Base-by-base conservation (phyloP, 2,113 vertebrate species). In the Amblyornis subalaris region DNA sequence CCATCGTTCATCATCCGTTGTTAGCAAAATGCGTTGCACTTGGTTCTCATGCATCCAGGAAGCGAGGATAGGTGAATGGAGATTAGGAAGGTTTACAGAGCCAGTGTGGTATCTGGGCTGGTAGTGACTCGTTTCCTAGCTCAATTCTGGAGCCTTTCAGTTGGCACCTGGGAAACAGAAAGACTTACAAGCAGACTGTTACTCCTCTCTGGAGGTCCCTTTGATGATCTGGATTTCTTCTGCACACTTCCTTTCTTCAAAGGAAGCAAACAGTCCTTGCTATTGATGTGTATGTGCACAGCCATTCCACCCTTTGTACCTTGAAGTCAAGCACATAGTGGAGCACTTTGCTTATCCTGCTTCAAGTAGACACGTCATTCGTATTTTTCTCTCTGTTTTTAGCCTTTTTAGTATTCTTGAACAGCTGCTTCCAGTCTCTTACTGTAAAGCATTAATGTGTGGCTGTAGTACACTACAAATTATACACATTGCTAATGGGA, bases 281-380 rank as follows among this genome's bases (percentile, higher is more conserved):
- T 72, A 0, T 11, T 25, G 44, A 25, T 24, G 7, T 12, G 13
- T 10, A 12, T 1, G 3, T 0, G 0, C 54, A 45, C 19, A 47
- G 35, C 15, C 62, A 44, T 96, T 76, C 24, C 16, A 33, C 1
- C 0, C 0, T 3, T 47, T 53, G 19, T 23, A 11, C 40, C 16
- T 57, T 36, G 19, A 61, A 76, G 18, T 38, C 12, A 69, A 61
- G 47, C 13, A 62, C 33, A 2, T 3, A 57, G 22, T 31, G 51
- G 60, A 70, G 42, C 19, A 25, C 23, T 82, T 90, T 5, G 19
- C 35, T 87, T 69, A 45, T 42, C 17, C 28, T 67, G 6, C 31
- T 65, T 81, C 26, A 55, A 24, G n/a, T 26, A 74, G 33, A 29
- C 1, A 1, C 5, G 22, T 61, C 1, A 38, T 9, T 88, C 1